A percentile compares a stretch with the other conserved stretches of the same genome.
phyloP scores from a whole-genome alignment of 2,888 invertebrate genomes.

The Lithophane socia region DNA sequence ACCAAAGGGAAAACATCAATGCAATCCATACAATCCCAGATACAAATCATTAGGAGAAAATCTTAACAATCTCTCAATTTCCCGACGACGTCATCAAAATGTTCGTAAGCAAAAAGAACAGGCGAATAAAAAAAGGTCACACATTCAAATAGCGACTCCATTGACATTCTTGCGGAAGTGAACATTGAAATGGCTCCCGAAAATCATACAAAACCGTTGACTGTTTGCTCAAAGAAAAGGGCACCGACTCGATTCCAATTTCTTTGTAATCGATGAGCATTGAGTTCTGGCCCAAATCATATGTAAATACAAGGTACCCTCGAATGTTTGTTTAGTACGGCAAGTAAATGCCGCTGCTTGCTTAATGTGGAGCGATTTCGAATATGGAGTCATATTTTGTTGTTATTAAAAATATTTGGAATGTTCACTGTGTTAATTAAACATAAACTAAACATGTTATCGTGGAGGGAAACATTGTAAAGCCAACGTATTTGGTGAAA shows the following conservation, averaged over 20 bases:
- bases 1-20: slow-evolving; percentile 34
- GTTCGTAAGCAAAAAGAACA: slow-evolving; percentile 41
- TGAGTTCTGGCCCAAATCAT: slow-evolving; percentile 61
- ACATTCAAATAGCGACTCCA: slow-evolving; percentile 54
- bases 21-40: slow-evolving; percentile 28
- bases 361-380: slow-evolving; percentile 36
- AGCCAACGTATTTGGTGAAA: background rate
- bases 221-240: slow-evolving; percentile 62
- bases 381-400: slow-evolving; percentile 38
- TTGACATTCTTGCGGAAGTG: slow-evolving; percentile 49
- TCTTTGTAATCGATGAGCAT: slow-evolving; percentile 65
- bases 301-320: slow-evolving; percentile 58
- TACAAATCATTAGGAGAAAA: slow-evolving; percentile 29
- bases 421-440: slow-evolving; percentile 48
- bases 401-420: slow-evolving; percentile 54
- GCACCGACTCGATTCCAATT: slow-evolving; percentile 58
- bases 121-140: slow-evolving; percentile 61
- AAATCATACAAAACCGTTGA: slow-evolving; percentile 64
- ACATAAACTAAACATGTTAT: slow-evolving; percentile 32
- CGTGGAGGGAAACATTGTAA: slow-evolving; percentile 15
- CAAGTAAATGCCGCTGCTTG: slow-evolving; percentile 48
- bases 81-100: slow-evolving; percentile 26
- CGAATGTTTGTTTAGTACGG: slow-evolving; percentile 59
- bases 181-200: slow-evolving; percentile 53
- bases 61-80: slow-evolving; percentile 22